These are phyloP conservation scores for Oreamnos americanus DNA, from an alignment of 2,113 vertebrate species.

Conservation along the genomic window DNA sequence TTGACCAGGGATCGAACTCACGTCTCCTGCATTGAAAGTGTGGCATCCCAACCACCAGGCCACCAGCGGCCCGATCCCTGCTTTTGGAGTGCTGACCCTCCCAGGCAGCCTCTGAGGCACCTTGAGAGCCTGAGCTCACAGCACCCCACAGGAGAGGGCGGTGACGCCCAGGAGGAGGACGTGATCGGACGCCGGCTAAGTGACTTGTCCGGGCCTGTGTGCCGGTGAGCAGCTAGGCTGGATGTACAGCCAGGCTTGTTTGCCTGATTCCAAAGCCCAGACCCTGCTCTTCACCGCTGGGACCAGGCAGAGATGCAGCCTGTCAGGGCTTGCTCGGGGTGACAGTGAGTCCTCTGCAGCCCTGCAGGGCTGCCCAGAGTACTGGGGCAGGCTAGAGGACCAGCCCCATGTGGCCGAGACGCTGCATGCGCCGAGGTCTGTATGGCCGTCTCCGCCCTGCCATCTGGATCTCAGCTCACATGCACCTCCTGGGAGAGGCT, in stretches of 20 bases:
- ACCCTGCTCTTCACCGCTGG: background rate
- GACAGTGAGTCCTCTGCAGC: rapidly evolving
- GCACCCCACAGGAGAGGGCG: background rate
- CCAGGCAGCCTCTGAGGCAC: background rate
- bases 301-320: background rate
- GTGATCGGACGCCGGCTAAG: rapidly evolving
- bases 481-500: background rate
- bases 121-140: background rate
- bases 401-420: background rate
- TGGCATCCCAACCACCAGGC: background rate
- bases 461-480: background rate
- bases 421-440: rapidly evolving
- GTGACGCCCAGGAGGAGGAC: background rate
- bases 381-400: rapidly evolving
- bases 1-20: background rate
- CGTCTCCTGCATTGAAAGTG: background rate
- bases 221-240: background rate
- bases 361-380: background rate
- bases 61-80: background rate
- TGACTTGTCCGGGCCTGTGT: background rate
- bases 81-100: background rate
- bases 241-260: background rate
- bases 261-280: background rate
- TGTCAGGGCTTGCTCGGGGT: background rate
- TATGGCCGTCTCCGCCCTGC: background rate